These are phyloP conservation scores for Philaethria dido DNA, from an alignment of 2,888 invertebrate genomes.

Conservation along the genomic window DNA sequence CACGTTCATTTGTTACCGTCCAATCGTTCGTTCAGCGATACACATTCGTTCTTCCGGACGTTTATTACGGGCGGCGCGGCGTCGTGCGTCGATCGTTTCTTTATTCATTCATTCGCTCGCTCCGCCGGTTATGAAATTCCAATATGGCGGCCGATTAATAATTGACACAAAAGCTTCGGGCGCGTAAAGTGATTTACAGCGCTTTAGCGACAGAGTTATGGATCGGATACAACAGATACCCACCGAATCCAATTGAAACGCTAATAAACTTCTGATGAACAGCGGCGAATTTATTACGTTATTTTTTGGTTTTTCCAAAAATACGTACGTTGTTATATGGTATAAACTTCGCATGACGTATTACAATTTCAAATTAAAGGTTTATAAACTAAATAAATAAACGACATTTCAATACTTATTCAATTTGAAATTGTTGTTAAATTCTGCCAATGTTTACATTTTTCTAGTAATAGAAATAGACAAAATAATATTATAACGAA, in stretches of 20 bases:
- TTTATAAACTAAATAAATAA: no score
- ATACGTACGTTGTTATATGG: no score
- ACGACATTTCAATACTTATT: no score
- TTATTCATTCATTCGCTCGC: constrained; percentile 37
- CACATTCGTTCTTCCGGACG: constrained; percentile 40
- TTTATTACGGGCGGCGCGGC: constrained; percentile 30
- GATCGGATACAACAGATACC: constrained; percentile 31
- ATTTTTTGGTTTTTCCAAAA: not conserved
- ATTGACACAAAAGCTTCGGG: constrained; percentile 36
- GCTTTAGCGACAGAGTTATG: constrained; percentile 32
- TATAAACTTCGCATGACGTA: no score
- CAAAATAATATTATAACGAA: no score
- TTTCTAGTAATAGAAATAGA: no score
- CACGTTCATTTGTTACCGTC: constrained; percentile 18
- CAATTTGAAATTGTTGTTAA: no score
- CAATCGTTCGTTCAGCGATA: constrained; percentile 38
- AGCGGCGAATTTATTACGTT: constrained; percentile 6
- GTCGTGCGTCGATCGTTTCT: constrained; percentile 22
- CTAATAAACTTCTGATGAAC: constrained; percentile 31
- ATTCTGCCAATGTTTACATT: no score
- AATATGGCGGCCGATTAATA: constrained; percentile 36
- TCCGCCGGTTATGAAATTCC: constrained; percentile 36
- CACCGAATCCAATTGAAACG: constrained; percentile 26
- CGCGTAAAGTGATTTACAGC: constrained; percentile 36
- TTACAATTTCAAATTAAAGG: no score